phyloP scores from a whole-genome alignment of 2,888 invertebrate species.

The Ennomos erosarius region DNA sequence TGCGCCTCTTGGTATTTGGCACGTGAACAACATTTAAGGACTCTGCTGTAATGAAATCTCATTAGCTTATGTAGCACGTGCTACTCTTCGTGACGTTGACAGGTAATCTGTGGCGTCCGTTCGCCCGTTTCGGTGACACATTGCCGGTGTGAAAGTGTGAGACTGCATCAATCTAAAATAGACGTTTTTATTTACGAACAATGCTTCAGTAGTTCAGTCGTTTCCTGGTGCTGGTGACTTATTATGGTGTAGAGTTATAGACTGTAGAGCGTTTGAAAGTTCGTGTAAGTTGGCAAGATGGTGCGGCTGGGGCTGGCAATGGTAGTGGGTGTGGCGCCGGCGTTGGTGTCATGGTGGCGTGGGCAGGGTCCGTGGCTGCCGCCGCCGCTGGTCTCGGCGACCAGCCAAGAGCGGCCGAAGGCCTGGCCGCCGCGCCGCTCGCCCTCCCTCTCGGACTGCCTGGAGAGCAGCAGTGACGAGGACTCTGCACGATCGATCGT shows the following conservation, averaged over 20 bases:
- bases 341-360: conserved; percentile 81
- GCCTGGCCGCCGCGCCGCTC: conserved; percentile 70
- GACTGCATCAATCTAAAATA: conserved; percentile 73
- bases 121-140: conserved; percentile 63
- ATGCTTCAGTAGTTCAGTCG: conserved; percentile 51
- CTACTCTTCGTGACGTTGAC: conserved; percentile 57
- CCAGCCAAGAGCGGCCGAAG: conserved; percentile 59
- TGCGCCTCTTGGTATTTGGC: conserved; percentile 45
- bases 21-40: conserved; percentile 40
- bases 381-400: conserved; percentile 54
- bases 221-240: conserved; percentile 54
- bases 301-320: conserved; percentile 78
- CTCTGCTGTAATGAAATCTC: conserved; percentile 38
- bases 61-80: conserved; percentile 44
- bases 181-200: conserved; percentile 72
- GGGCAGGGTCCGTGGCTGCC: conserved; percentile 64
- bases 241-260: conserved; percentile 44
- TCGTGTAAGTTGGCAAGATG: conserved; percentile 56
- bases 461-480: conserved; percentile 78
- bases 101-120: conserved; percentile 59
- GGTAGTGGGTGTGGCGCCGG: conserved; percentile 82
- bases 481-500: conserved; percentile 78
- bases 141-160: conserved; percentile 65
- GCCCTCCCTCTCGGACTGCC: conserved; percentile 80
- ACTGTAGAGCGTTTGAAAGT: conserved; percentile 35